A percentile compares a stretch with the other conserved stretches of the same genome.
Evolutionary conservation across 2,113 vertebrate species (phyloP).

Genomic region (Syngnathus floridae): DNA sequence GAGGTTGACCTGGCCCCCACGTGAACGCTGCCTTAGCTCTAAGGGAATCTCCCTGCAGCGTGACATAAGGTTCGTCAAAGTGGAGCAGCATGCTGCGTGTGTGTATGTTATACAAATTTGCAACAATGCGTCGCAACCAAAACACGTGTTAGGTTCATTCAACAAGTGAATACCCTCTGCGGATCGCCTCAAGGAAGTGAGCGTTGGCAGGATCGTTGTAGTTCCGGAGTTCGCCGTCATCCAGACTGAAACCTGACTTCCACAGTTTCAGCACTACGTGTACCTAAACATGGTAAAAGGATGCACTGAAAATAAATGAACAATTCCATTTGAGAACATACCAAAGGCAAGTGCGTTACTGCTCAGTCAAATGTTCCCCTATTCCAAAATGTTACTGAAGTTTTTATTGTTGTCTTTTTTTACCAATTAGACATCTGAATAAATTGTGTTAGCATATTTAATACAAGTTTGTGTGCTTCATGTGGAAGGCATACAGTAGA

Average conservation of each 20-base stretch:
- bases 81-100: background rate
- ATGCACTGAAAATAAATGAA: background rate
- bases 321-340: background rate
- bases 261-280: constrained; percentile 95
- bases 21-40: constrained; percentile 85
- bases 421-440: too few relatives aligned
- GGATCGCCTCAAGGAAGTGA: constrained; percentile 92
- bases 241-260: constrained; percentile 94
- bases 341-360: background rate
- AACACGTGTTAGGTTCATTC: background rate
- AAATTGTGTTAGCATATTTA: too few relatives aligned
- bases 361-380: too few relatives aligned
- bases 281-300: constrained; percentile 66
- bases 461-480: too few relatives aligned
- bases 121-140: background rate
- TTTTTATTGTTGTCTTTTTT: too few relatives aligned
- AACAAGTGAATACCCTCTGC: constrained; percentile 77
- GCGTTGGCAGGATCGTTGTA: constrained; percentile 91
- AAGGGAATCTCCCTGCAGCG: constrained; percentile 84
- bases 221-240: constrained; percentile 87
- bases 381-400: too few relatives aligned
- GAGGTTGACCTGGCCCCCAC: constrained; percentile 91
- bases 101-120: background rate
- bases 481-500: too few relatives aligned
- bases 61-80: constrained; percentile 1